These are phyloP conservation scores for Pseudolaguvia tuberculata DNA, from an alignment of 2,113 vertebrate genomes.

Conservation along the genomic window DNA sequence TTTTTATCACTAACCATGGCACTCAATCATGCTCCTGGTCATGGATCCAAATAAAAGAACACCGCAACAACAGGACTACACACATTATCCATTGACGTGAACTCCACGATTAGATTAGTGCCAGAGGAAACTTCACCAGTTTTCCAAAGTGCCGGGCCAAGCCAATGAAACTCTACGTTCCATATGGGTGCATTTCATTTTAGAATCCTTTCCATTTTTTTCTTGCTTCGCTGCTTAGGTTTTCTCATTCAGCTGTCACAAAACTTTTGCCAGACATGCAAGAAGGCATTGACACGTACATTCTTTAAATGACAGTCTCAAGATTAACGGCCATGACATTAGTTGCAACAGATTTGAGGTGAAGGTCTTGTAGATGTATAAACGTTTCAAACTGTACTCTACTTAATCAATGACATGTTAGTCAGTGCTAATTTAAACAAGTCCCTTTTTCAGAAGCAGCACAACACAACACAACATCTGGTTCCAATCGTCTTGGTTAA, in stretches of 20 bases:
- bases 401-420: constrained; percentile 31
- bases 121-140: constrained; percentile 45
- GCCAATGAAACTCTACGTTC: constrained; percentile 34
- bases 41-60: constrained; percentile 41
- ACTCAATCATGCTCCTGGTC: constrained; percentile 5
- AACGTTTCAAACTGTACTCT: background rate
- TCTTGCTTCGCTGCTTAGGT: background rate
- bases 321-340: constrained; percentile 22
- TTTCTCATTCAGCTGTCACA: constrained; percentile 31
- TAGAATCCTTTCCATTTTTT: constrained; percentile 23
- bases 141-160: constrained; percentile 37
- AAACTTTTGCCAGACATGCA: constrained; percentile 25
- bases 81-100: constrained; percentile 48
- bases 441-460: constrained; percentile 22
- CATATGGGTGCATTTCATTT: constrained; percentile 35
- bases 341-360: constrained; percentile 12
- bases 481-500: constrained; percentile 36
- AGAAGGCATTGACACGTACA: background rate
- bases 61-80: constrained; percentile 42
- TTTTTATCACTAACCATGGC: background rate
- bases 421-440: constrained; percentile 33
- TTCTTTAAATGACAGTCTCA: constrained; percentile 10
- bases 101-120: constrained; percentile 34
- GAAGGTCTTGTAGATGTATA: background rate
- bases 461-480: constrained; percentile 49